Evolutionary conservation across 2,797 vertebrate genomes (phyloP), one percentile per base, ranked within the genome.

Genomic region (Pelochelys cantorii): DNA sequence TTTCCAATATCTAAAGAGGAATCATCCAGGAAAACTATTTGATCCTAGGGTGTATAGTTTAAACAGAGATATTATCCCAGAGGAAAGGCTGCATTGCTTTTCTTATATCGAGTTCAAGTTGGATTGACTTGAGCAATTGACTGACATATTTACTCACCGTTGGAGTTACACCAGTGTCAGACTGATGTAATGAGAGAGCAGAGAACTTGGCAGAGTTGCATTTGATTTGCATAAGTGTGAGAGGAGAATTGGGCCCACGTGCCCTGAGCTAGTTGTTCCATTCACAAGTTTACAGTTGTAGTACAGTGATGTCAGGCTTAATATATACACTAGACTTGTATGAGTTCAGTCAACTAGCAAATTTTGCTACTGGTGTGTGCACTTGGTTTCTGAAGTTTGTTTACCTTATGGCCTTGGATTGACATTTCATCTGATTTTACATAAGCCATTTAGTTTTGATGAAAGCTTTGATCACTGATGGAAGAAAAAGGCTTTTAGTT

Each of bases 391-490:
- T 87, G 90, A 79, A 85, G 78, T 85, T 85, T 88, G 82, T 89
- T 90, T 86, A 80, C 87, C 93, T 86, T 95, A 84, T 81, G 85
- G 74, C 18, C 93, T 56, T 7, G 3, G 86, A 11, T 68, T 90
- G 52, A 1, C 25, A 77, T 90, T 95, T 95, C 59, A 71, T 89
- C 68, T 71, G 89, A 0, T 90, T 96, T 91, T 86, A 77, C 83
- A 82, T 34, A 65, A 95, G 55, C 5, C 48, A 75, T 91, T 93
- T 37, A 57, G 56, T 94, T 96, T 89, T 96, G 92, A 88, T 85
- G 87, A 87, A 87, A 90, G 62, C 86, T 97, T 97, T 97, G 95
- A 92, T 96, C 90, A 86, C 17, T 85, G 75, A 86, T 86, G 90
- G 79, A 82, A 93, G 80, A 94, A 89, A 93, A 85, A 56, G 12